Evolutionary conservation across 1,140 invertebrate genomes (phyloP).

Genomic region (Oncopodura yosiiana): DNA sequence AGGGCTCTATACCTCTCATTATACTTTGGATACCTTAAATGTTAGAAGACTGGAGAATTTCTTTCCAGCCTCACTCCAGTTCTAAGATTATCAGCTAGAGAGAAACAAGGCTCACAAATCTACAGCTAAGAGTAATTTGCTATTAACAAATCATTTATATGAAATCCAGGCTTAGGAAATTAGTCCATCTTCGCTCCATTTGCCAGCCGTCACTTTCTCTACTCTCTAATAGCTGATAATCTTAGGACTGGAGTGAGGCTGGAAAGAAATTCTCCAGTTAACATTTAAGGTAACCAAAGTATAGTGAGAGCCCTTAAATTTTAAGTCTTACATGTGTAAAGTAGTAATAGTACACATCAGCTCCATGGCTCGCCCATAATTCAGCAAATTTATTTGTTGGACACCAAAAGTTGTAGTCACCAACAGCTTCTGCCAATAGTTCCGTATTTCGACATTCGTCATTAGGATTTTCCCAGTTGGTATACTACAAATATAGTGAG

Average conservation of each 20-base stretch:
- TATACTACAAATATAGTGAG: neutral
- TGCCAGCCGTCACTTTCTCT: too few species aligned
- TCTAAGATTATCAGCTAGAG: neutral
- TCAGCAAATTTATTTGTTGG: constrained; percentile 47
- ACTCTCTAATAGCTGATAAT: too few species aligned
- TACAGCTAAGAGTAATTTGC: too few species aligned
- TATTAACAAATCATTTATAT: too few species aligned
- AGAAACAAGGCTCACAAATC: too few species aligned
- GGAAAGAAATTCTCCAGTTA: too few species aligned
- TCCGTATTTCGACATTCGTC: constrained; percentile 36
- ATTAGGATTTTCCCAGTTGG: neutral
- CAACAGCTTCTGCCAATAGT: constrained; percentile 71
- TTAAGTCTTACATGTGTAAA: constrained; percentile 77
- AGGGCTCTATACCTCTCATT: neutral
- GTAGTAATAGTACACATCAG: constrained; percentile 85
- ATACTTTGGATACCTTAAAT: neutral
- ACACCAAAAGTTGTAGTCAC: neutral
- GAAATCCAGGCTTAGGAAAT: too few species aligned
- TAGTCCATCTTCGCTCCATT: too few species aligned
- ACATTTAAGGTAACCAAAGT: too few species aligned
- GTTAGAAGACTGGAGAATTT: neutral
- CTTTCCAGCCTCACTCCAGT: neutral
- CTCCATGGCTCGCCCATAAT: constrained; percentile 64
- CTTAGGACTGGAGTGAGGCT: too few species aligned
- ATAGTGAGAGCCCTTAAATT: too few species aligned